A percentile compares a stretch with the other conserved stretches of the same genome.
These are phyloP conservation scores for Automeris io DNA, from an alignment of 2,888 invertebrate species.

Conservation along the genomic window DNA sequence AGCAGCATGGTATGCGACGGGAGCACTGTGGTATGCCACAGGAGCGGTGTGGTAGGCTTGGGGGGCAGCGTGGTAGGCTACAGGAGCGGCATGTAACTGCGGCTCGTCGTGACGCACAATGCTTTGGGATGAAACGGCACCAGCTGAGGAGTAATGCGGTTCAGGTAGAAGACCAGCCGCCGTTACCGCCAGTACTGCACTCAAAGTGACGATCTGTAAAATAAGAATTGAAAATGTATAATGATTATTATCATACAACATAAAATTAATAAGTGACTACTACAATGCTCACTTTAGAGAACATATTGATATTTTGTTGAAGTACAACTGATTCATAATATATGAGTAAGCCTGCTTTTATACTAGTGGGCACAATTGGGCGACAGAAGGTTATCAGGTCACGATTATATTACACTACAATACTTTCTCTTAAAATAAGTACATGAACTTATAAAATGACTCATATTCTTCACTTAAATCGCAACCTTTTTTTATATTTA, in stretches of 20 bases:
- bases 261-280: neutral
- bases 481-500: neutral
- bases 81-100: slow-evolving; percentile 25
- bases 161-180: slow-evolving; percentile 50
- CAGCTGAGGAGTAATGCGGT: slow-evolving; percentile 53
- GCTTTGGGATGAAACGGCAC: slow-evolving; percentile 61
- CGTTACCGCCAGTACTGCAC: slow-evolving; percentile 54
- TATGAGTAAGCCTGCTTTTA: slow-evolving; percentile 41
- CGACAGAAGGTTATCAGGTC: slow-evolving; percentile 59
- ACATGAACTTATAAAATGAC: neutral
- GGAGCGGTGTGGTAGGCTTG: slow-evolving; percentile 24
- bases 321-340: slow-evolving; percentile 46
- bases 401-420: slow-evolving; percentile 14
- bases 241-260: neutral
- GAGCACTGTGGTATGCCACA: slow-evolving; percentile 32
- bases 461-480: neutral
- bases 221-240: neutral
- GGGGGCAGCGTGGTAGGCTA: slow-evolving; percentile 33
- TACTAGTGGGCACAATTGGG: slow-evolving; percentile 43
- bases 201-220: slow-evolving; percentile 45
- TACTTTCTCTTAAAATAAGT: neutral
- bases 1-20: slow-evolving; percentile 23
- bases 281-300: slow-evolving; percentile 51
- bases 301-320: slow-evolving; percentile 46
- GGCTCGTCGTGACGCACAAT: slow-evolving; percentile 53